Base-by-base conservation (phyloP, 2,797 vertebrate genomes). In the Pogoniulus pusillus region DNA sequence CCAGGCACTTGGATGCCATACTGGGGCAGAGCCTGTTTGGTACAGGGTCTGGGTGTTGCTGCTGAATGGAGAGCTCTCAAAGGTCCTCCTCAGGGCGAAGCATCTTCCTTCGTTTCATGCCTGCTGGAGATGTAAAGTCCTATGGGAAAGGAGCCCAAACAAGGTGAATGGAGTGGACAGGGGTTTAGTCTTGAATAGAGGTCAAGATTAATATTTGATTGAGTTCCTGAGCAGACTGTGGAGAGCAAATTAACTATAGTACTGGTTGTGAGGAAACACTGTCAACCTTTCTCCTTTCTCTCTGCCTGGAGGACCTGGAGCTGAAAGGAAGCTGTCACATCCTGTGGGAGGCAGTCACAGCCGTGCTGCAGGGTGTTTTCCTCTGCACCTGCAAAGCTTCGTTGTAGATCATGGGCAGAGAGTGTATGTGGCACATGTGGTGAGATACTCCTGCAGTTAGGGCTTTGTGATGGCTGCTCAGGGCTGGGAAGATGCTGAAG, bases 401-500 rank as follows among this genome's bases (percentile, higher is more conserved):
- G 73, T 51, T 72, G 54, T 9, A 30, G 69, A 8, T 29, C 16
- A 16, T 15, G 68, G 45, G 16, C 43, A 24, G 17, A 0, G 7
- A 45, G 34, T 8, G 19, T 18, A 1, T 8, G 53, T 65, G 62
- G 30, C 53, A 27, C 0, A 6, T 5, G 26, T 4, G 10, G 18
- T 30, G 23, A n/a, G 49, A 39, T 18, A 39, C 41, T 79, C 17
- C 60, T 45, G 47, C 39, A 35, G 5, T 1, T 1, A 1, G 2
- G 4, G 6, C 37, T 47, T 19, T 87, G 71, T n/a, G 14, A 4
- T 4, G 6, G 2, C 17, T 69, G 57, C 41, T 87, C 23, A 34
- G 35, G 0, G 0, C 0, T 2, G 1, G 5, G 30, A 64, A 49
- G 58, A n/a, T 41, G 57, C 54, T 76, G 29, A 43, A 55, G 23